These are phyloP conservation scores for Gymnodraco acuticeps DNA, from an alignment of 2,797 vertebrate genomes.

Conservation along the genomic window DNA sequence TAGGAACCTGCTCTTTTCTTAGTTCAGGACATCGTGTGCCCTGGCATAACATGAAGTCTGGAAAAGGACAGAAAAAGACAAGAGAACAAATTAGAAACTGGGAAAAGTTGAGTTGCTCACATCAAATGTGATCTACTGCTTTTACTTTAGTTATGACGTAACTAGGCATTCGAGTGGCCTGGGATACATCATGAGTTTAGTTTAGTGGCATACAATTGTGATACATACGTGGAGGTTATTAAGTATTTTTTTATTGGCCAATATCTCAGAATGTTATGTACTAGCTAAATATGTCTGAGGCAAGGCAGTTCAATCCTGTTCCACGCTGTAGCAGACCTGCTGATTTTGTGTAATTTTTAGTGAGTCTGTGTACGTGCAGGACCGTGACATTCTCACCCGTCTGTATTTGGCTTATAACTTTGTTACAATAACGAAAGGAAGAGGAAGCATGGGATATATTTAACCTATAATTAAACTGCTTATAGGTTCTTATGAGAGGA, in stretches of 20 bases:
- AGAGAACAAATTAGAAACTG: background rate
- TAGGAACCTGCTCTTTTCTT: background rate
- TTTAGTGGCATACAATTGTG: too few species aligned
- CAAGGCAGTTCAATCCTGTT: background rate
- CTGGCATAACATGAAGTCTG: background rate
- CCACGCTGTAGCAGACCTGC: background rate
- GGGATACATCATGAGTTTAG: background rate
- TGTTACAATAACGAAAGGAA: background rate
- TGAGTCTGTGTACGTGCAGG: slow-evolving; percentile 6
- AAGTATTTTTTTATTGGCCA: background rate
- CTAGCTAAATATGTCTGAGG: background rate
- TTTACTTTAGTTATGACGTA: background rate
- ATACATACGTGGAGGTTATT: background rate
- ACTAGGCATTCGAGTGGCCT: background rate
- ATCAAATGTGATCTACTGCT: background rate
- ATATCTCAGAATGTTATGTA: slow-evolving; percentile 11
- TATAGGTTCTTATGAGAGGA: slow-evolving; percentile 25
- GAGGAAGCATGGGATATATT: slow-evolving; percentile 36
- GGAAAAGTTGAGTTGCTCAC: background rate
- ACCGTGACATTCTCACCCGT: background rate
- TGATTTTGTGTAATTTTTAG: background rate
- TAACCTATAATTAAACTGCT: slow-evolving; percentile 41
- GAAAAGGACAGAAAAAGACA: background rate
- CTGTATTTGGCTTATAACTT: background rate
- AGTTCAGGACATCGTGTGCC: background rate